A percentile compares a stretch with the other conserved stretches of the same genome.
Evolutionary conservation across 2,888 invertebrate genomes (phyloP).

Genomic region (Drosophila subsilvestris): DNA sequence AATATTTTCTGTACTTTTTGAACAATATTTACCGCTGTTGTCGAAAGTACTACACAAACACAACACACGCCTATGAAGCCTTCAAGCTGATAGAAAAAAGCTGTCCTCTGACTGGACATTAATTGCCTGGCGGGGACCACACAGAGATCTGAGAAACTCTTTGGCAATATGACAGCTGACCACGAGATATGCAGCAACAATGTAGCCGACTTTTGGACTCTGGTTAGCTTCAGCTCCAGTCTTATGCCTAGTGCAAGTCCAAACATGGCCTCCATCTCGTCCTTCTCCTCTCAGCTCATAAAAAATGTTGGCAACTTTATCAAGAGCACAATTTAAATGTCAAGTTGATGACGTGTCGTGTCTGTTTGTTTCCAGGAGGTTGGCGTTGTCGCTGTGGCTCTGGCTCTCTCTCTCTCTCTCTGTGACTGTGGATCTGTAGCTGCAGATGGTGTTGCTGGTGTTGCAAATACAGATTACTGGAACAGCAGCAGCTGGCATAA

Average conservation of each 20-base stretch:
- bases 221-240: neutral
- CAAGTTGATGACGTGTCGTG: constrained; percentile 76
- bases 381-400: constrained; percentile 47
- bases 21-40: neutral
- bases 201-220: constrained; percentile 47
- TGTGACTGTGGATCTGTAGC: constrained; percentile 5
- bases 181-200: constrained; percentile 55
- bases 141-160: constrained; percentile 46
- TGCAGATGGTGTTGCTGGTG: constrained; percentile 19
- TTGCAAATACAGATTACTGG: constrained; percentile 56
- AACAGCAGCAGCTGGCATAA: constrained; percentile 68
- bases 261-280: neutral
- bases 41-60: neutral
- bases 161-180: constrained; percentile 63
- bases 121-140: constrained; percentile 67
- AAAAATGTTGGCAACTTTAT: constrained; percentile 78
- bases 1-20: neutral
- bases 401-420: constrained; percentile 5
- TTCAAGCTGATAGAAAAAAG: constrained; percentile 32
- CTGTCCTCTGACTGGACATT: constrained; percentile 67
- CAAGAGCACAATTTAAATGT: constrained; percentile 79
- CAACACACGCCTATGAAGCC: neutral
- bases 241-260: neutral
- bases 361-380: constrained; percentile 58
- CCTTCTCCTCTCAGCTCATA: constrained; percentile 37